Percentiles rank a stretch among this genome's conserved stretches.
These are phyloP conservation scores for Ramphastos sulfuratus DNA, from an alignment of 2,113 vertebrate genomes.

Conservation along the genomic window DNA sequence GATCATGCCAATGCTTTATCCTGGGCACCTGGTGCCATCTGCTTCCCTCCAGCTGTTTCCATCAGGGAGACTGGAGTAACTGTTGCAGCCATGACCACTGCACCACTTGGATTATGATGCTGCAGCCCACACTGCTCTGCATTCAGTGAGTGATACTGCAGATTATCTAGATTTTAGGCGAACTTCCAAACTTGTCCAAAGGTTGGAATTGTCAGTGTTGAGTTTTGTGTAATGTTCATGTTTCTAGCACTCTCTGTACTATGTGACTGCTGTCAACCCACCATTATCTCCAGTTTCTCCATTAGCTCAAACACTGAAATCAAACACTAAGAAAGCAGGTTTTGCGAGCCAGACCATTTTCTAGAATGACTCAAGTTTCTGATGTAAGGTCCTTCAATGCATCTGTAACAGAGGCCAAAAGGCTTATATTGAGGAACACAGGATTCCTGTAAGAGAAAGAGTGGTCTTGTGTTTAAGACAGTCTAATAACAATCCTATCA, in stretches of 20 bases:
- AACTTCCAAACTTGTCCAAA: neutral
- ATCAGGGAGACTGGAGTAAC: neutral
- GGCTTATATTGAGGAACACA: neutral
- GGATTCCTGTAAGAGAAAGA: neutral
- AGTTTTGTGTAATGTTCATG: neutral
- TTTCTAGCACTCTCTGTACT: neutral
- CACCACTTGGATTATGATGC: neutral
- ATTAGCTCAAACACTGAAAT: neutral
- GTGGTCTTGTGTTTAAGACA: neutral
- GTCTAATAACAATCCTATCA: neutral
- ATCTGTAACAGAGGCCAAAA: neutral
- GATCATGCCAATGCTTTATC: neutral
- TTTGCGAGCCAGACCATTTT: neutral
- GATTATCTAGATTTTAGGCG: neutral
- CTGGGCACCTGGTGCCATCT: neutral
- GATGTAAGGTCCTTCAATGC: neutral
- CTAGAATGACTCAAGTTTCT: neutral
- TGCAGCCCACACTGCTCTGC: neutral
- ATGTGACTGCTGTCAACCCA: neutral
- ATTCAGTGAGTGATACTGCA: neutral
- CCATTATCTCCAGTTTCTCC: neutral
- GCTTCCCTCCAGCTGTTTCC: neutral
- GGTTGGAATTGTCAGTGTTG: neutral
- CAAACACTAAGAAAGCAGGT: neutral
- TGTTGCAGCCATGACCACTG: rapidly evolving